Conservation (phyloP, 2,797 vertebrate genomes). For the Catostomus latipinnis region DNA sequence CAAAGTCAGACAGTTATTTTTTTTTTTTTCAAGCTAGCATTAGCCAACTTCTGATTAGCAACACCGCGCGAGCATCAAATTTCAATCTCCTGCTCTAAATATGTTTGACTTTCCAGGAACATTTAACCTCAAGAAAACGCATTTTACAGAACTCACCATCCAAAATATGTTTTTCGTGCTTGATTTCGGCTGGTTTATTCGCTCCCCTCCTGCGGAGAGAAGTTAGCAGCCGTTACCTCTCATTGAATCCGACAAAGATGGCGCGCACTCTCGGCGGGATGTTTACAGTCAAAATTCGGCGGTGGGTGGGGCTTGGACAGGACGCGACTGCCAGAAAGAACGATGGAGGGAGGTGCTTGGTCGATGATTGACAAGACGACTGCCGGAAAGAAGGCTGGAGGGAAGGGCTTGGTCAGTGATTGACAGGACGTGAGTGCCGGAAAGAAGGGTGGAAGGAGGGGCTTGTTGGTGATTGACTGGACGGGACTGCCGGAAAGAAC, state of each 20-base stretch:
- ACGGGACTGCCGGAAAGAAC: too few species aligned
- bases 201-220: conserved; percentile 63
- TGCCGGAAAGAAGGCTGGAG: background rate
- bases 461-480: too few species aligned
- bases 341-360: conserved; percentile 54
- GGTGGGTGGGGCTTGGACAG: conserved; percentile 69
- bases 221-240: conserved; percentile 74
- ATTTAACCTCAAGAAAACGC: conserved; percentile 1
- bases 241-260: conserved; percentile 97
- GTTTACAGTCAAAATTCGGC: conserved; percentile 86
- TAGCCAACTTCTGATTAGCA: conserved; percentile 51
- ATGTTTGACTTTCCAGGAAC: background rate
- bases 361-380: too few species aligned
- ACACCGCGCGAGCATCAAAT: conserved; percentile 12
- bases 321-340: too few species aligned
- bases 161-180: conserved; percentile 56
- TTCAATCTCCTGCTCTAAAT: background rate
- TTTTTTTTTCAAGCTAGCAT: conserved; percentile 3
- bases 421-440: conserved; percentile 33
- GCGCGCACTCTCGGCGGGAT: conserved; percentile 92
- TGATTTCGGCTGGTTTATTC: conserved; percentile 69
- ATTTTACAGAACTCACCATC: conserved; percentile 71
- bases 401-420: conserved; percentile 64
- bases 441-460: too few species aligned
- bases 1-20: too few species aligned